Evolutionary conservation across 1,140 invertebrate species (phyloP), one percentile per base, ranked within the genome.

Genomic region (Ericerus pela): DNA sequence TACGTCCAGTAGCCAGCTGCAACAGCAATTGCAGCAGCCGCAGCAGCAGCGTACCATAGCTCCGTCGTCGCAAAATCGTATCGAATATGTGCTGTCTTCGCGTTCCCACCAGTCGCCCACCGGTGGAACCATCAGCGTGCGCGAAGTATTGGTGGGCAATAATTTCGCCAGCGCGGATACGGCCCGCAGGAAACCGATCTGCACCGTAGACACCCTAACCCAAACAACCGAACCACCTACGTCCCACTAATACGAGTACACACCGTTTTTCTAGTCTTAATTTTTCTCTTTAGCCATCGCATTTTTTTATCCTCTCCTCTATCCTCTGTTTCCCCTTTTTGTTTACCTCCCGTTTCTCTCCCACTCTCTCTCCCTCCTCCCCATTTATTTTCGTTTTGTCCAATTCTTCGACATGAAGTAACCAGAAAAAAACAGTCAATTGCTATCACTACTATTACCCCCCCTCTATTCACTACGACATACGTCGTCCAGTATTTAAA

Each of bases 161-260:
- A 57, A 58, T 36, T 51, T 56, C 28, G 26, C 56, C 11, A 51
- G 58, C 47, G 57, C 59, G 4, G 57, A 58, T 26, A 47, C 60
- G 26, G 67, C 71, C 47, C 70, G 72, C 54, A 68, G 73, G 60
- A 75, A 74, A 67, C 71, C 72, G 31, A 71, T 73, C 52, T 69
- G 73, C 54, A 68, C 72, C 41, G 70, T 73, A 60, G 41, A 47
- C 41, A 47, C 20, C 26, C 22, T 47, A 47, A 47, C 22, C 41
- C 73, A 73, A 62, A 70, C 73, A 52, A 73, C 72, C 55, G 73
- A 75, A 56, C 73, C 73, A 36, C 73, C 73, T 57, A 73, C 73
- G 30, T 72, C 73, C 27, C 73, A 73, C 67, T 74, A 74, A 74
- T n/a, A n/a, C n/a, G n/a, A 53, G 16, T 37, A 38, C 22, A 26